phyloP scores from a whole-genome alignment of 2,797 vertebrate species.

The Scyliorhinus canicula region DNA sequence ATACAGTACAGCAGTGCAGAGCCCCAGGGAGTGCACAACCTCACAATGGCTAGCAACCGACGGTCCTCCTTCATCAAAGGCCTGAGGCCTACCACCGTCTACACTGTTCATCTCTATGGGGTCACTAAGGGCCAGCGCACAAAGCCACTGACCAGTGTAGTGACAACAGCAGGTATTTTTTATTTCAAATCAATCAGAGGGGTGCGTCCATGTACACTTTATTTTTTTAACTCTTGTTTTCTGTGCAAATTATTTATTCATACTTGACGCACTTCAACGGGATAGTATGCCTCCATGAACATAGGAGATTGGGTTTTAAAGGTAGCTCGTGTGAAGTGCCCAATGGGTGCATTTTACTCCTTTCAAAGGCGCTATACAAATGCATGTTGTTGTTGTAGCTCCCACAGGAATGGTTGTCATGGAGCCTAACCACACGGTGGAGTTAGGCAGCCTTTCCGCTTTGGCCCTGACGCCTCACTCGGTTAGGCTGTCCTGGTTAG shows the following conservation, averaged over 20 bases:
- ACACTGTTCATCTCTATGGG: slow-evolving; percentile 51
- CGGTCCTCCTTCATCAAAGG: slow-evolving; percentile 43
- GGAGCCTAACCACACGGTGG: background rate
- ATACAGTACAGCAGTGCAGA: slow-evolving; percentile 45
- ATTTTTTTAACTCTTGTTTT: background rate
- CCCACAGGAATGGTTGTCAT: background rate
- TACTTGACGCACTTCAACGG: background rate
- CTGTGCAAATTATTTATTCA: background rate
- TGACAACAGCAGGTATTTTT: slow-evolving; percentile 48
- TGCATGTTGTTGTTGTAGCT: background rate
- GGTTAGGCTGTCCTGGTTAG: slow-evolving; percentile 47
- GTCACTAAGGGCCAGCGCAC: slow-evolving; percentile 45
- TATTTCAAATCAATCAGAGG: background rate
- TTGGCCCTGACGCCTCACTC: slow-evolving; percentile 41
- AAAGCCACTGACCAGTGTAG: slow-evolving; percentile 45
- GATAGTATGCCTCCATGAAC: background rate
- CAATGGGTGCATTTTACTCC: background rate
- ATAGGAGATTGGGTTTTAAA: background rate
- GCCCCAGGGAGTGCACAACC: background rate
- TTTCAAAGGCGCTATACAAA: background rate
- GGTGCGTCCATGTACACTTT: background rate
- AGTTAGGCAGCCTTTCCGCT: slow-evolving; percentile 43
- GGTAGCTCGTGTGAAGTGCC: too few species aligned
- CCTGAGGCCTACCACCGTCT: slow-evolving; percentile 46
- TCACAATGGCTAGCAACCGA: slow-evolving; percentile 43